Evolutionary conservation across 2,113 vertebrate species (phyloP).

Genomic region (Salvelinus namaycush): DNA sequence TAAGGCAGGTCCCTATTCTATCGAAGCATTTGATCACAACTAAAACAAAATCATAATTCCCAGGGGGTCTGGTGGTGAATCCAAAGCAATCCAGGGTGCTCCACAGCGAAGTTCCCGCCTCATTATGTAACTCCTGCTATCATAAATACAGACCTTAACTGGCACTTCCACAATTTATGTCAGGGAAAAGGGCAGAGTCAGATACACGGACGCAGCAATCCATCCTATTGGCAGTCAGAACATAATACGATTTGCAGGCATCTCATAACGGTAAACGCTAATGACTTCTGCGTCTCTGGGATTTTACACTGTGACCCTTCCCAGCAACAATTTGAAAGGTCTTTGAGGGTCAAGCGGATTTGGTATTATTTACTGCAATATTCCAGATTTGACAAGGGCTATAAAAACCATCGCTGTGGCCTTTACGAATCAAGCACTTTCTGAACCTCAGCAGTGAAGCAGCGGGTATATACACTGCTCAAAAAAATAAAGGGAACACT

Average conservation of each 20-base stretch:
- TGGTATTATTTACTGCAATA: not conserved
- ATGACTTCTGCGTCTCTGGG: not conserved
- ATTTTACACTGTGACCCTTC: not conserved
- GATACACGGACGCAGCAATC: not conserved
- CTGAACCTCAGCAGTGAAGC: too few species aligned
- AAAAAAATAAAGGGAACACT: too few species aligned
- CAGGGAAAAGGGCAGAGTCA: constrained; percentile 6
- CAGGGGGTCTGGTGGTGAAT: constrained; percentile 41
- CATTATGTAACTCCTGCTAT: constrained; percentile 63
- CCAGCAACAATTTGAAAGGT: not conserved
- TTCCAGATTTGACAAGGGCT: too few species aligned
- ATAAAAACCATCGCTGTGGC: too few species aligned
- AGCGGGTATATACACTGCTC: too few species aligned
- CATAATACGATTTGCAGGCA: not conserved
- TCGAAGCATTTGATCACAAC: not conserved
- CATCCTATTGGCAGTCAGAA: constrained; percentile 11
- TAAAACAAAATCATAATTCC: constrained; percentile 22
- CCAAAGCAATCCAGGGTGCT: constrained; percentile 58
- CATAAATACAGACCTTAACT: constrained; percentile 40
- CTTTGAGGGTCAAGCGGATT: not conserved
- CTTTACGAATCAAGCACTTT: too few species aligned
- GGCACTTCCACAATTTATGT: constrained; percentile 4
- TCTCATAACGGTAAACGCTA: constrained; percentile 6
- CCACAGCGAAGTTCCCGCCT: constrained; percentile 39
- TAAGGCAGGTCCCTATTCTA: too few species aligned